phyloP scores from a whole-genome alignment of 2,113 vertebrate species.

The Gnathonemus longibarbis region DNA sequence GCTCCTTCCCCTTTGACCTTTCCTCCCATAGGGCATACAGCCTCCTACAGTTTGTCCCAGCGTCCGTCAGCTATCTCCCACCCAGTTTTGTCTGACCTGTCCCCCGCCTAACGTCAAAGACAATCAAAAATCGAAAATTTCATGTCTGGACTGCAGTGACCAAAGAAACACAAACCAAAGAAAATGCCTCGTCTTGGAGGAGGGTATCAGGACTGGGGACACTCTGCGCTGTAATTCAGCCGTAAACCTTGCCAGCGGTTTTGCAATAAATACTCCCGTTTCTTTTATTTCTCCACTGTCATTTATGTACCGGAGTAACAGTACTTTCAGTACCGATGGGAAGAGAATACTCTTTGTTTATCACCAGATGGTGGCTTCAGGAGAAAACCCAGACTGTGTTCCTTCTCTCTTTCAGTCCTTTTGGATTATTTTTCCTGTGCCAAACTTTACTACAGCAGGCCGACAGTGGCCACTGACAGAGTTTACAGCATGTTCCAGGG shows the following conservation, averaged over 20 bases:
- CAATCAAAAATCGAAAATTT: not conserved
- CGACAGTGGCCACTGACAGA: conserved; percentile 9
- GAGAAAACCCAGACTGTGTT: not conserved
- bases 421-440: not conserved
- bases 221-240: not conserved
- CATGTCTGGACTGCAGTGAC: not conserved
- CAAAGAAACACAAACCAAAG: not conserved
- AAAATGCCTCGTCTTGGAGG: not conserved
- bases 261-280: not conserved
- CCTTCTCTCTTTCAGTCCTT: not conserved
- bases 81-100: not conserved
- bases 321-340: not conserved
- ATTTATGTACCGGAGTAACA: not conserved
- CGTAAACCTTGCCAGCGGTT: not conserved
- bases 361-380: not conserved
- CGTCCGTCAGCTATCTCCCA: not conserved
- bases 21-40: not conserved
- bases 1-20: conserved; percentile 27
- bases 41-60: not conserved
- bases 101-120: not conserved
- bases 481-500: conserved; percentile 10
- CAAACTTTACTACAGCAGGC: not conserved
- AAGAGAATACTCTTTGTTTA: not conserved
- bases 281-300: not conserved
- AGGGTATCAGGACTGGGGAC: not conserved